Evolutionary conservation across 2,888 invertebrate species (phyloP), one percentile per base, ranked within the genome.

Genomic region (Pardosa pseudoannulata): DNA sequence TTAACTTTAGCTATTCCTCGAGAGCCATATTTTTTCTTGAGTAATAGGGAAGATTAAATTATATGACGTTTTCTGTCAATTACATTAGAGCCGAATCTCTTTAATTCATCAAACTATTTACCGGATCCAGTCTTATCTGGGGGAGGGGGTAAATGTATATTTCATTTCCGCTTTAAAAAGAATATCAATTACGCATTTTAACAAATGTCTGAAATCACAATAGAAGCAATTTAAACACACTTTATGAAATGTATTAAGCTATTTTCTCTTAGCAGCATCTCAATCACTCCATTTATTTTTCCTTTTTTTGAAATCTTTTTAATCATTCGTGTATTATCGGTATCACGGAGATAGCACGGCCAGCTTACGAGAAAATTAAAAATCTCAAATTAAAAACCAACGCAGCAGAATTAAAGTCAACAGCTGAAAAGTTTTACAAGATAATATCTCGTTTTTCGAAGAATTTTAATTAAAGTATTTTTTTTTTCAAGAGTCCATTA

Each of bases 391-490:
- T 78, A 70, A 78, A 78, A 56, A 68, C 56, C 79, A 62, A 28
- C 71, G 56, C 62, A 65, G 23, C 65, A 29, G n/a, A 65, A 29
- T n/a, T 13, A 31, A 65, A 5, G 16, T 65, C 65, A 31, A 29
- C 29, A 65, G 65, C 65, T 31, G 31, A 65, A 65, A n/a, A 29
- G 65, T 80, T 80, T 68, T 68, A 65, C 56, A 80, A 36, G 68
- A 80, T 80, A 80, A 67, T 50, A 80, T 73, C 67, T 72, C 56
- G 56, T 65, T 67, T 74, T 74, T 36, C 7, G 67, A 73, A 73
- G 68, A 80, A 73, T 72, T 73, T 74, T 80, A 80, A 80, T 80
- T 80, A 80, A 80, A 80, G 73, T 64, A 41, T 64, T 68, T 74
- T 80, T 73, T 27, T 31, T 29, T 1, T 31, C 32, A 31, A 80